Percentiles rank a stretch among this genome's conserved stretches.
These are phyloP conservation scores for Parambassis ranga DNA, from an alignment of 2,797 vertebrate genomes.

Conservation along the genomic window DNA sequence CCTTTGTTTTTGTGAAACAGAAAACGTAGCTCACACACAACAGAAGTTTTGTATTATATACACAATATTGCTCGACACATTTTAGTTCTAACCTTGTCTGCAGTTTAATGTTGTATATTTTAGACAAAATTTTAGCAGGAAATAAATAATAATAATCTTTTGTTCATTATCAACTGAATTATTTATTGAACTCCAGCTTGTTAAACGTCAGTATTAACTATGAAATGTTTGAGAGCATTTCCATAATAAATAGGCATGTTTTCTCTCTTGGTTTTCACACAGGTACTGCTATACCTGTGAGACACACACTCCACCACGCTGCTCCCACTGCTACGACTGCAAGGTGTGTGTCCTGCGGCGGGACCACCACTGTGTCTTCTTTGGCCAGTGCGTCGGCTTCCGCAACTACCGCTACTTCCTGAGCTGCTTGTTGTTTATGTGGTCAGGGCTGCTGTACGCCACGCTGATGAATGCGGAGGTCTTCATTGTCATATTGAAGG, in stretches of 20 bases:
- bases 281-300: slow-evolving; percentile 92
- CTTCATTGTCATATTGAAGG: slow-evolving; percentile 84
- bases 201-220: no score
- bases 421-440: slow-evolving; percentile 85
- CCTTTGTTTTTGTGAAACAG: no score
- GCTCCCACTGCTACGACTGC: slow-evolving; percentile 89
- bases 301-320: slow-evolving; percentile 89
- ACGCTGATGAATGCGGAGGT: slow-evolving; percentile 89
- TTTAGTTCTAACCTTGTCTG: no score
- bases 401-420: slow-evolving; percentile 91
- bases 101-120: no score
- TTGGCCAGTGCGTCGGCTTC: slow-evolving; percentile 89
- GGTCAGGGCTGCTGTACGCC: slow-evolving; percentile 84
- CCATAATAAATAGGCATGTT: not conserved
- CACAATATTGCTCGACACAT: no score
- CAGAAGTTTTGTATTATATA: no score
- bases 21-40: no score
- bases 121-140: no score
- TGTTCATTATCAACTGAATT: no score
- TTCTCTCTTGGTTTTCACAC: not conserved
- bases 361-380: slow-evolving; percentile 92
- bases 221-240: no score
- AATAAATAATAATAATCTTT: no score
- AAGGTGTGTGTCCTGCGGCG: slow-evolving; percentile 88
- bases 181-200: no score